These are phyloP conservation scores for Phylloscopus trochilus DNA, from an alignment of 2,113 vertebrate genomes.

Conservation along the genomic window DNA sequence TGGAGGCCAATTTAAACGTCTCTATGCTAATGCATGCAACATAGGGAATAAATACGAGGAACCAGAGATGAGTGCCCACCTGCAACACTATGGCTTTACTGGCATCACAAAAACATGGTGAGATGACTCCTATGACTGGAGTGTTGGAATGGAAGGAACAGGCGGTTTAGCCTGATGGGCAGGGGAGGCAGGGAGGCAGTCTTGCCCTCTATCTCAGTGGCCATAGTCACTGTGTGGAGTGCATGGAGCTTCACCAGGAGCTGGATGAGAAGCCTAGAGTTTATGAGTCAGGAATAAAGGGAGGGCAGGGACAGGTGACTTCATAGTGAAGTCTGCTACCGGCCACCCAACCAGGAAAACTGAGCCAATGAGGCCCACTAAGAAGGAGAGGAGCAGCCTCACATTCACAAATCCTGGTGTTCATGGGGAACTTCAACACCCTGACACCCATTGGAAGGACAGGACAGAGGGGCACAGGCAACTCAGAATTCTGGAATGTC, in stretches of 20 bases:
- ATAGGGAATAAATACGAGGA: neutral
- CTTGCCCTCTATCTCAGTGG: neutral
- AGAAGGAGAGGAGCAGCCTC: neutral
- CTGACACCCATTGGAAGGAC: neutral
- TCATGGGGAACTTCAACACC: neutral
- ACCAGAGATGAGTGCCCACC: accelerated
- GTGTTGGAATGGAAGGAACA: neutral
- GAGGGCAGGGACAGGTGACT: neutral
- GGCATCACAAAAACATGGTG: neutral
- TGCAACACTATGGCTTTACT: neutral
- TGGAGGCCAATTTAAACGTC: neutral
- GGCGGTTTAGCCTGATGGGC: neutral
- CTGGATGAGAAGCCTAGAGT: neutral
- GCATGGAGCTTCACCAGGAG: neutral
- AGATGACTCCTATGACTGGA: neutral
- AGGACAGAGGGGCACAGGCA: neutral
- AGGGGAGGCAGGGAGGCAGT: neutral
- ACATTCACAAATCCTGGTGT: neutral
- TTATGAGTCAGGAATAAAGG: neutral
- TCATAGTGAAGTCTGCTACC: neutral
- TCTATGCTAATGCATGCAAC: neutral
- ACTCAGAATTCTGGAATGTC: neutral
- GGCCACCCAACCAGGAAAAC: neutral
- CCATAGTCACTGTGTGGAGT: neutral
- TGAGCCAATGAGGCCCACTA: neutral